Evolutionary conservation across 2,797 vertebrate species (phyloP), one percentile per base, ranked within the genome.

Genomic region (Siniperca undulata): DNA sequence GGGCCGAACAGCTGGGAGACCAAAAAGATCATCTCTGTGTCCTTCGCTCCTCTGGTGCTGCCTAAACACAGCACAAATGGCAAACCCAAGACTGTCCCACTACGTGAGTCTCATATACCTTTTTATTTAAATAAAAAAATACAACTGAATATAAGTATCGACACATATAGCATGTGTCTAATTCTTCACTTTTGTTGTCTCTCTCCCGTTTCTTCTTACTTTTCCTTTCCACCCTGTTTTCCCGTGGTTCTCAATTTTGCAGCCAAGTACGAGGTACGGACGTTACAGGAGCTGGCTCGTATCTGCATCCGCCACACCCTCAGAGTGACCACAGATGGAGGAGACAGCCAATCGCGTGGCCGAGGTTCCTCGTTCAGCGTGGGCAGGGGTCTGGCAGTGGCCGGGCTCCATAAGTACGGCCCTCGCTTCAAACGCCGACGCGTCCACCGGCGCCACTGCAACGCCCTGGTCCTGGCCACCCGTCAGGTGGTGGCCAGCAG

Each of bases 1-100:
- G 97, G 97, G 17, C 91, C 90, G 69, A 97, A 95, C 90, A 97
- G 96, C 90, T 99, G 98, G 98, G 98, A 99, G 91, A 99, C 97
- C 27, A 98, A 98, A 91, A 99, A 99, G 95, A 99, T 99, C 79
- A 96, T 99, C 85, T 98, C 98, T 12, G 98, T 99, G 91, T 99
- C 98, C 73, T 99, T 99, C 17, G 98, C 98, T 83, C 98, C 98
- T 38, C 94, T 99, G 84, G 92, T 99, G 74, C 97, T 97, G 74
- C 98, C 98, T 2, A 97, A 96, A 90, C 97, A 96, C 62, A 88
- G 93, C 17, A 95, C 96, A 19, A 95, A 95, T 0, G 96, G 95
- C 52, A 97, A 95, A 88, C 91, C 97, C 7, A 95, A 91, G 83
- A 95, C 93, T 0, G 96, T 96, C 82, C 96, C 97, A 4, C 91